Evolutionary conservation across 2,113 vertebrate species (phyloP), one percentile per base, ranked within the genome.

Genomic region (Corapipo altera): DNA sequence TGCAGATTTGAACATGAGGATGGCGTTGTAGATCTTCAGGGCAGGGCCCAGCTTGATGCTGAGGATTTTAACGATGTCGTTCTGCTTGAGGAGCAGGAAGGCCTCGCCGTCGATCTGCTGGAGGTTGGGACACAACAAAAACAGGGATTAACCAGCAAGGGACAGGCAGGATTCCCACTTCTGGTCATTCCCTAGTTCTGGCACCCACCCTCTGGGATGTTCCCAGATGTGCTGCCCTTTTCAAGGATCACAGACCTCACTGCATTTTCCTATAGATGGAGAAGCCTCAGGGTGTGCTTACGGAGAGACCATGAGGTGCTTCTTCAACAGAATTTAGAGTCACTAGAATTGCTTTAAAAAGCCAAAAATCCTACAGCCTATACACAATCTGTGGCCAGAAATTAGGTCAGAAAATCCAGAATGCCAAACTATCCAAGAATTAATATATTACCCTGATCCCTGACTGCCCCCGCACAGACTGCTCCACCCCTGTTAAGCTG

Each of bases 61-160:
- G 85, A 99, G 98, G 77, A 99, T 99, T 98, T 99, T 99, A 61
- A 99, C 98, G 0, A 99, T 98, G 97, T 99, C 99, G 0, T 58
- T 97, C 94, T 99, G 99, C n/a, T 99, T 99, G 78, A 99, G 98
- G 43, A 99, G 98, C 72, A 99, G 98, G 96, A 99, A 99, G 61
- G 99, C 98, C 95, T 99, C 99, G 2, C 99, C 99, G 3, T 99
- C 99, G 12, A 99, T 99, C 97, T 99, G 99, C 99, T 99, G 80
- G 72, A 77, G 33, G 61, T 23, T 20, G 76, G 90, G 93, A 96
- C 44, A 95, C 6, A 46, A 64, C 26, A 27, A 8, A 64, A 39
- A 43, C 9, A 13, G 81, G 30, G 58, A 37, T 83, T 71, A 88
- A 49, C 6, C 14, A 61, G 11, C 23, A 28, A 18, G 37, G 71